phyloP scores from a whole-genome alignment of 2,888 invertebrate species.

The Cheilosia variabilis region DNA sequence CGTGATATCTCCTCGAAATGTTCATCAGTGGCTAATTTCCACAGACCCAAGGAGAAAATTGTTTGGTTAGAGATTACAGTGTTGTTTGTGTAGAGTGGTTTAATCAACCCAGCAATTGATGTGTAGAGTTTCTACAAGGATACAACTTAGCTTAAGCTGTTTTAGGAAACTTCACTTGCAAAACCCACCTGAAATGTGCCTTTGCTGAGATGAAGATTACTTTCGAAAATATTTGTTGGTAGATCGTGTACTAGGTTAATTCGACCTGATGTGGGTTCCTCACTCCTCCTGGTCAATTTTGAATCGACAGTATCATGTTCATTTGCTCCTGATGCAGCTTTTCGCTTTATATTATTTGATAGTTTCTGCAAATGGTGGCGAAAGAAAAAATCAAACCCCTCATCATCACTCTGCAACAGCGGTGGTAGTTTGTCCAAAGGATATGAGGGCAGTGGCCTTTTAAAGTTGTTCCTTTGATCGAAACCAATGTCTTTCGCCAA shows the following conservation, averaged over 20 bases:
- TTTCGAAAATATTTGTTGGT: slow-evolving; percentile 79
- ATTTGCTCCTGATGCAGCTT: slow-evolving; percentile 69
- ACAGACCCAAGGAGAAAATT: slow-evolving; percentile 80
- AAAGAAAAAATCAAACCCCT: slow-evolving; percentile 77
- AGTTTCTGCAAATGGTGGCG: slow-evolving; percentile 64
- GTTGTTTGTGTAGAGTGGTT: slow-evolving; percentile 65
- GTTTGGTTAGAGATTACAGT: slow-evolving; percentile 79
- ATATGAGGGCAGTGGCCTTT: slow-evolving; percentile 53
- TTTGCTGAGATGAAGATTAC: slow-evolving; percentile 80
- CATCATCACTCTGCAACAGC: slow-evolving; percentile 78
- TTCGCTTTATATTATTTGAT: slow-evolving; percentile 12
- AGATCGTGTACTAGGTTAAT: slow-evolving; percentile 81
- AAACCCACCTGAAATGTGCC: slow-evolving; percentile 80
- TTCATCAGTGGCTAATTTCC: slow-evolving; percentile 82
- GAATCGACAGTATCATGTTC: background rate
- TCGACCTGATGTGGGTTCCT: slow-evolving; percentile 76
- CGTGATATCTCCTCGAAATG: slow-evolving; percentile 82
- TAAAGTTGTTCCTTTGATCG: slow-evolving; percentile 77
- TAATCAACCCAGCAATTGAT: slow-evolving; percentile 32
- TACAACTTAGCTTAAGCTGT: slow-evolving; percentile 21
- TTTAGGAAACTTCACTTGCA: background rate
- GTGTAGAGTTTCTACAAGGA: slow-evolving; percentile 45
- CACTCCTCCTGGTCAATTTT: slow-evolving; percentile 26
- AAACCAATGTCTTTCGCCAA: slow-evolving; percentile 81
- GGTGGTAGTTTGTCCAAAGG: slow-evolving; percentile 48